These are phyloP conservation scores for Cheilosia variabilis DNA, from an alignment of 2,888 invertebrate genomes.

Conservation along the genomic window DNA sequence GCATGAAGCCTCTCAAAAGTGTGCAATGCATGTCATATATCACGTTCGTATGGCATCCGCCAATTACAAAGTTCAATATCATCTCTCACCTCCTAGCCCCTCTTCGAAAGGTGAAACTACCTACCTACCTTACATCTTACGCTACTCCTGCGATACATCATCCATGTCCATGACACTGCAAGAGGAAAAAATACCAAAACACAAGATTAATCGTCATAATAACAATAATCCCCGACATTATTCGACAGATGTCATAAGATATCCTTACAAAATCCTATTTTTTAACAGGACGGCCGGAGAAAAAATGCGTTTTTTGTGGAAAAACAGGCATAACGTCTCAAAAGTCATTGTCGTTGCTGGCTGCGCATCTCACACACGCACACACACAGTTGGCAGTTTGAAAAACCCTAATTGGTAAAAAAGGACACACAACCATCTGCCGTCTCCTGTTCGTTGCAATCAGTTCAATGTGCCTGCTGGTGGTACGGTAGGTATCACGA, in stretches of 20 bases:
- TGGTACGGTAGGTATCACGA: constrained; percentile 24
- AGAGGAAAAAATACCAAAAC: background rate
- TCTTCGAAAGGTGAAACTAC: constrained; percentile 1
- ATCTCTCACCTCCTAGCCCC: background rate
- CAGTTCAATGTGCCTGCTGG: constrained; percentile 60
- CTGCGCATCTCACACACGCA: constrained; percentile 23
- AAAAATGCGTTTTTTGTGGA: constrained; percentile 23
- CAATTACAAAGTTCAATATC: background rate
- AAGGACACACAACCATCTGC: constrained; percentile 67
- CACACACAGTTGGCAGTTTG: constrained; percentile 10
- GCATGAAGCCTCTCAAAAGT: constrained; percentile 7
- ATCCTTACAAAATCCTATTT: constrained; percentile 67
- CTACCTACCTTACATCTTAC: constrained; percentile 4
- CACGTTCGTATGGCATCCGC: constrained; percentile 13
- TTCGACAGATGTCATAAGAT: constrained; percentile 74
- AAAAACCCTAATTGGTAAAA: constrained; percentile 44
- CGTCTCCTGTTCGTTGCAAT: constrained; percentile 42
- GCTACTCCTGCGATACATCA: constrained; percentile 45
- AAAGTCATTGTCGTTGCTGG: constrained; percentile 27
- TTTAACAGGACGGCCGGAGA: constrained; percentile 44
- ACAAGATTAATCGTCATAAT: constrained; percentile 70
- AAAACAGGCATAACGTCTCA: constrained; percentile 53
- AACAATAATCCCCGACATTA: constrained; percentile 71
- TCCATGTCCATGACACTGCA: constrained; percentile 15
- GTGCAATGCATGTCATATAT: background rate